Evolutionary conservation across 2,113 vertebrate genomes (phyloP), one percentile per base, ranked within the genome.

Genomic region (Anarrhichthys ocellatus): DNA sequence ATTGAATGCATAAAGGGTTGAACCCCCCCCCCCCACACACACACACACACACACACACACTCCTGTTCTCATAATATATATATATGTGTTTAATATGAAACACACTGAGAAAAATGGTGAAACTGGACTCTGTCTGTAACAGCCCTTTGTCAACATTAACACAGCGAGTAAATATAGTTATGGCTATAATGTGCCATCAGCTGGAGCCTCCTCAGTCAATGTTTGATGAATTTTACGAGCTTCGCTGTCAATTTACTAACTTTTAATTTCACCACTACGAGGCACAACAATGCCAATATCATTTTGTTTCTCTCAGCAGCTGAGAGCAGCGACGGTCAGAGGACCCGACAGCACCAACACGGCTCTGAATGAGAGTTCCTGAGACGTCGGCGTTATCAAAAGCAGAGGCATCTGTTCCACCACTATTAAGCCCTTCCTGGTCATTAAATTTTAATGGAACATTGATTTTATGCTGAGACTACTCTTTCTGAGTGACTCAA

Each of bases 401-500:
- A 88, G 90, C 90, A 85, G 78, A 81, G 88, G 92, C 94, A 95
- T 95, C 95, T 95, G 94, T 94, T 94, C 91, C 84, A 83, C 88
- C 91, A 89, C 93, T 91, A 93, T 95, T 94, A 95, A 94, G 94
- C 85, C 91, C 92, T 94, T 95, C 91, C 91, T 93, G 91, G 85
- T 93, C 94, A 95, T 95, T 95, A 95, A 91, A 94, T 93, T 95
- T 96, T 95, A 95, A 95, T 95, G 95, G 94, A 93, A 94, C 94
- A 95, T 95, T 94, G 95, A 95, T 95, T 95, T 95, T 95, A 93
- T 94, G 92, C 93, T 93, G 91, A 89, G 93, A 90, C 88, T 77
- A 88, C 85, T 92, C 90, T 94, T 94, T 93, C 90, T 85, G 89
- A 93, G 82, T 89, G 91, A 94, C 93, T 94, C 86, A 89, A 93